Percentiles rank a stretch among this genome's conserved stretches.
These are phyloP conservation scores for Caenorhabditis plicata DNA, from an alignment of 2,888 invertebrate species.

Conservation along the genomic window DNA sequence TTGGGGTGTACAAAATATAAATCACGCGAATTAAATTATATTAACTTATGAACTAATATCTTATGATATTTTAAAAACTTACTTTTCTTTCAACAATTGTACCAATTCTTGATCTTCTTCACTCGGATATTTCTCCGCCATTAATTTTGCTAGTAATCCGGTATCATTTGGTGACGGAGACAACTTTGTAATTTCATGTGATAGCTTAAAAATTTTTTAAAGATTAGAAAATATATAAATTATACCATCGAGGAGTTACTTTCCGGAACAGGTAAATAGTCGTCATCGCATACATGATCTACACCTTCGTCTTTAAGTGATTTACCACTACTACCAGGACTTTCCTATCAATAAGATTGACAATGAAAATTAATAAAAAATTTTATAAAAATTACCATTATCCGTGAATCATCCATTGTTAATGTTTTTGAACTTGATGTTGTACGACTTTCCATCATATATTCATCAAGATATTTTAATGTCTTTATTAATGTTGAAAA, in stretches of 20 bases:
- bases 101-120: constrained; percentile 26
- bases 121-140: constrained; percentile 25
- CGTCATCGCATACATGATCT: constrained; percentile 13
- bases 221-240: background rate
- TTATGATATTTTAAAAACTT: too few relatives aligned
- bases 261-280: constrained; percentile 3
- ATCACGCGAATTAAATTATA: too few relatives aligned
- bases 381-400: background rate
- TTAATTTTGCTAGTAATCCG: constrained; percentile 15
- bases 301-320: constrained; percentile 24
- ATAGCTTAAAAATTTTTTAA: background rate
- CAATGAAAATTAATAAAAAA: background rate
- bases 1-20: too few relatives aligned
- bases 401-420: constrained; percentile 36
- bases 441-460: constrained; percentile 44
- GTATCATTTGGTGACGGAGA: constrained; percentile 33
- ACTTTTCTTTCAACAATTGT: constrained; percentile 21
- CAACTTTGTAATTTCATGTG: constrained; percentile 1
- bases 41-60: too few relatives aligned
- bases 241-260: background rate
- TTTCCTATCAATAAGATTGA: constrained; percentile 1
- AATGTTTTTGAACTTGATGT: constrained; percentile 37
- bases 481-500: constrained; percentile 1
- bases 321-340: constrained; percentile 21
- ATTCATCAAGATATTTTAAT: constrained; percentile 41